These are phyloP conservation scores for Engystomops pustulosus DNA, from an alignment of 2,113 vertebrate species.

Conservation along the genomic window DNA sequence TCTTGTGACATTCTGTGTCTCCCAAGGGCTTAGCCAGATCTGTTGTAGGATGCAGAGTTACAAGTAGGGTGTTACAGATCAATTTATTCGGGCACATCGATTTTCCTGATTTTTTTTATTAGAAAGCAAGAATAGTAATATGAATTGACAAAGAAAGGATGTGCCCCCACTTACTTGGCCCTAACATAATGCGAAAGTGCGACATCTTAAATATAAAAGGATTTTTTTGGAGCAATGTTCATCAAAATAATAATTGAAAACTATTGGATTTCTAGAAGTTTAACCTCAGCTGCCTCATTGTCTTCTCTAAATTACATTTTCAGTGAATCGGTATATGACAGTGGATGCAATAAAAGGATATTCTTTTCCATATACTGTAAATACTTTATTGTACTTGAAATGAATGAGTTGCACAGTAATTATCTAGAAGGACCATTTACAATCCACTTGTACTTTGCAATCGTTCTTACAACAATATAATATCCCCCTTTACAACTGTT, in stretches of 20 bases:
- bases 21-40: too few relatives aligned
- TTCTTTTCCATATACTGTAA: not conserved
- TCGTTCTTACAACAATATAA: slow-evolving; percentile 17
- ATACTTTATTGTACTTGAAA: slow-evolving; percentile 12
- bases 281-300: not conserved
- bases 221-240: not conserved
- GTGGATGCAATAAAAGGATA: not conserved
- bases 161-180: too few relatives aligned
- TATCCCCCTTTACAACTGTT: not conserved
- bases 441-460: slow-evolving; percentile 15
- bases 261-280: not conserved
- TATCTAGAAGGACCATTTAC: slow-evolving; percentile 29
- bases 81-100: too few relatives aligned
- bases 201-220: too few relatives aligned
- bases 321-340: not conserved
- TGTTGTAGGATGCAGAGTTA: too few relatives aligned
- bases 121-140: too few relatives aligned
- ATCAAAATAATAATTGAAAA: not conserved
- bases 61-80: too few relatives aligned
- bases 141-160: too few relatives aligned
- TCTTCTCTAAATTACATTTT: not conserved
- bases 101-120: too few relatives aligned
- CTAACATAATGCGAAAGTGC: too few relatives aligned
- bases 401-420: slow-evolving; percentile 13
- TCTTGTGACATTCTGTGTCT: too few relatives aligned